A percentile compares a stretch with the other conserved stretches of the same genome.
These are phyloP conservation scores for Schizothorax lantsangensis DNA, from an alignment of 2,797 vertebrate species.

Conservation along the genomic window DNA sequence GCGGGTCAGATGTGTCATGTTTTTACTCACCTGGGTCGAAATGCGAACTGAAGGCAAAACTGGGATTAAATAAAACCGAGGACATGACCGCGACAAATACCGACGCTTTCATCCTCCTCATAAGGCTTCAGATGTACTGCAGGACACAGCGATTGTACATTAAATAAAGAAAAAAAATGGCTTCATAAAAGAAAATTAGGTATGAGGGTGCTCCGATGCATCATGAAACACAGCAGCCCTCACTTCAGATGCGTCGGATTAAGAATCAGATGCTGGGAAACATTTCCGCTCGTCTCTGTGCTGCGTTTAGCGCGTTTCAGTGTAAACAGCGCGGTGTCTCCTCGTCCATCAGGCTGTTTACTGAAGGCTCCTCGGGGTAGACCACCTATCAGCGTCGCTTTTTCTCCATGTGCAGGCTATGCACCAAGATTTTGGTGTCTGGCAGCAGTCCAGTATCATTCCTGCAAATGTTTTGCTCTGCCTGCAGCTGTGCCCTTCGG, in stretches of 20 bases:
- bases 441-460: slow-evolving; percentile 55
- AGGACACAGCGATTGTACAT: slow-evolving; percentile 53
- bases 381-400: slow-evolving; percentile 46
- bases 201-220: slow-evolving; percentile 64
- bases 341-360: slow-evolving; percentile 42
- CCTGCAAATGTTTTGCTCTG: slow-evolving; percentile 51
- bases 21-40: slow-evolving; percentile 90
- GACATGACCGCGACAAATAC: slow-evolving; percentile 86
- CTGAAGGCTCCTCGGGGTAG: slow-evolving; percentile 34
- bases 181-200: slow-evolving; percentile 62
- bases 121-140: slow-evolving; percentile 31
- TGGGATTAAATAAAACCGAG: slow-evolving; percentile 92
- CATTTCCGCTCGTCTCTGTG: slow-evolving; percentile 64
- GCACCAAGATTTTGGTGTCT: slow-evolving; percentile 62
- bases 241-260: slow-evolving; percentile 67
- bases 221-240: slow-evolving; percentile 70
- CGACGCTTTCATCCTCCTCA: slow-evolving; percentile 79
- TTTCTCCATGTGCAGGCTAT: slow-evolving; percentile 50
- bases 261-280: slow-evolving; percentile 69
- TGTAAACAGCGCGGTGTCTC: slow-evolving; percentile 51
- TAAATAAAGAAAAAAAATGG: slow-evolving; percentile 50
- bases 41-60: slow-evolving; percentile 96
- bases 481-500: slow-evolving; percentile 18
- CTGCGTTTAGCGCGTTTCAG: slow-evolving; percentile 53
- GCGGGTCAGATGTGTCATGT: not conserved